Percentiles rank a stretch among this genome's conserved stretches.
Evolutionary conservation across 2,797 vertebrate genomes (phyloP).

Genomic region (Brachyrhaphis roseni): DNA sequence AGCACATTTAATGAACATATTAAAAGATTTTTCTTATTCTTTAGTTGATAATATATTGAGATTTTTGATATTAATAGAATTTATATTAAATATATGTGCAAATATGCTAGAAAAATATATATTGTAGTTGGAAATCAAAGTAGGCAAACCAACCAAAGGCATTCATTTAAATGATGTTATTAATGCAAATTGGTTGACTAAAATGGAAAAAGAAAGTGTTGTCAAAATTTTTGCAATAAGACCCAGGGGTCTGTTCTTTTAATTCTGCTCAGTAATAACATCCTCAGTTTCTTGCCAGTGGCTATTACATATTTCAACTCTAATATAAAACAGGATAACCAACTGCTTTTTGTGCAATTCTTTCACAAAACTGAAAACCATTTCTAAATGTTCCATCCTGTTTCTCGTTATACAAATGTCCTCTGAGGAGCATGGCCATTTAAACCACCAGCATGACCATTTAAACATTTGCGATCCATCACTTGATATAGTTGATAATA

Average conservation of each 20-base stretch:
- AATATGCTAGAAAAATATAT: background rate
- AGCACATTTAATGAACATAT: background rate
- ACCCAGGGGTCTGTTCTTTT: background rate
- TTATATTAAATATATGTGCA: background rate
- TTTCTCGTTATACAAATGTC: slow-evolving; percentile 70
- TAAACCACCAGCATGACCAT: slow-evolving; percentile 56
- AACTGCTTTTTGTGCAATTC: background rate
- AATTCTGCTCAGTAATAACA: background rate
- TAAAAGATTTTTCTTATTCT: background rate
- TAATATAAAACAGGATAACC: background rate
- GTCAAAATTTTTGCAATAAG: background rate
- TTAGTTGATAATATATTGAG: background rate
- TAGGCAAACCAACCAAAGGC: background rate
- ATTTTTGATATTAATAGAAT: background rate
- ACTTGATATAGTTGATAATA: slow-evolving; percentile 16
- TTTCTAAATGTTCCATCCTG: slow-evolving; percentile 32
- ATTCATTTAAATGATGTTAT: background rate
- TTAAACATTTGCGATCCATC: slow-evolving; percentile 28
- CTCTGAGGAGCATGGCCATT: slow-evolving; percentile 49
- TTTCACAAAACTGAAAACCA: background rate
- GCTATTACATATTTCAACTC: background rate
- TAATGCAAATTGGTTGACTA: background rate
- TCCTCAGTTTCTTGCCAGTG: background rate
- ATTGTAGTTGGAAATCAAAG: background rate
- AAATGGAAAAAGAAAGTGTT: background rate